phyloP scores from a whole-genome alignment of 2,797 vertebrate species.

The Picus viridis region DNA sequence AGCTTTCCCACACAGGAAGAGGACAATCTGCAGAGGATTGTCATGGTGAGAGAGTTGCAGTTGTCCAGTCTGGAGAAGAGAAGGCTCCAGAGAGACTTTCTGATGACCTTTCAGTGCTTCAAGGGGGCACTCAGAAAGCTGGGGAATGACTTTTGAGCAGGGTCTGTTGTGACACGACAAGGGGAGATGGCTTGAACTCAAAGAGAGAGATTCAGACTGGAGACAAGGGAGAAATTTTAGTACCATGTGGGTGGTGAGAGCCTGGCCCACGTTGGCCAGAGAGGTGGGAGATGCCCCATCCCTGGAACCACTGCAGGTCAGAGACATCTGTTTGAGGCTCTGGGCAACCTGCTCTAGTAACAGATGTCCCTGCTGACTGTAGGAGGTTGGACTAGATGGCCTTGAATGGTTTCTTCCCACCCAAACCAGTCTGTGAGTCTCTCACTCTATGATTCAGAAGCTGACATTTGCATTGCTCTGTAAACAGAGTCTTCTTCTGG shows the following conservation, averaged over 20 bases:
- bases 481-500: neutral
- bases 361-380: neutral
- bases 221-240: neutral
- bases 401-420: neutral
- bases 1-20: rapidly evolving
- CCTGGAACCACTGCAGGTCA: neutral
- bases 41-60: too few relatives aligned
- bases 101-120: neutral
- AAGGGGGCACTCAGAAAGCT: neutral
- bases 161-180: neutral
- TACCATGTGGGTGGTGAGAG: neutral
- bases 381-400: neutral
- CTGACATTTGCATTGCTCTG: rapidly evolving
- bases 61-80: neutral
- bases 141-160: neutral
- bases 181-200: neutral
- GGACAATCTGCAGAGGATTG: neutral
- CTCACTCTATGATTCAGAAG: neutral
- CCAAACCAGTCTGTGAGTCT: neutral
- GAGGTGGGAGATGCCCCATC: neutral
- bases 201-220: neutral
- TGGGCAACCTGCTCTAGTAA: neutral
- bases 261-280: neutral
- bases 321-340: neutral
- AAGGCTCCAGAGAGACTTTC: neutral